These are phyloP conservation scores for Sebastes aleutianus DNA, from an alignment of 2,797 vertebrate genomes.

Conservation along the genomic window DNA sequence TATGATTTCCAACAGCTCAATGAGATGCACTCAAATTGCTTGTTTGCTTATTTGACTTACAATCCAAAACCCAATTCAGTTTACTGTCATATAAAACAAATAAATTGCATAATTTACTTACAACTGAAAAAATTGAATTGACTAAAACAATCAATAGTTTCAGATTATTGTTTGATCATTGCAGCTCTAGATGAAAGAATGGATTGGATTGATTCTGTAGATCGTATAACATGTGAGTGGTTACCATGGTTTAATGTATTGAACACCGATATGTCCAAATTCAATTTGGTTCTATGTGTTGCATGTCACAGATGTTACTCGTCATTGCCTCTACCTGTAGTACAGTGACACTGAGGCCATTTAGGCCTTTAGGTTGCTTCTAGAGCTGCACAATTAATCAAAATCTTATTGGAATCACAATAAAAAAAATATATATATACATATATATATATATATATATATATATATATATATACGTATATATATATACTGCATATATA, in stretches of 20 bases:
- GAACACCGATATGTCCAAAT: not conserved
- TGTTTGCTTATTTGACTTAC: not conserved
- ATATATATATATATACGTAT: too few relatives aligned
- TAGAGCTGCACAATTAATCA: too few relatives aligned
- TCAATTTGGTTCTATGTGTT: not conserved
- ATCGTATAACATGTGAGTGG: not conserved
- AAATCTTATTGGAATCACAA: too few relatives aligned
- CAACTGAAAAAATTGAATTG: too few relatives aligned
- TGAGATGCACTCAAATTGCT: not conserved
- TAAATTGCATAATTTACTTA: not conserved
- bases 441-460: too few relatives aligned
- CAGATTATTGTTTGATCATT: not conserved
- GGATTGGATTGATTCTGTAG: not conserved
- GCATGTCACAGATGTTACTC: not conserved
- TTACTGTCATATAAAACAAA: not conserved
- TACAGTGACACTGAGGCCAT: not conserved
- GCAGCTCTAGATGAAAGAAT: not conserved
- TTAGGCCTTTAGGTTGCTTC: not conserved
- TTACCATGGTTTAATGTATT: not conserved
- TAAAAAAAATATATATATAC: too few relatives aligned
- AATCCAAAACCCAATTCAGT: not conserved
- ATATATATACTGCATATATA: too few relatives aligned
- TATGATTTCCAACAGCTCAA: not conserved
- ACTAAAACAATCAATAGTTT: not conserved
- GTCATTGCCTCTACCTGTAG: not conserved